phyloP scores from a whole-genome alignment of 2,888 invertebrate genomes.

The Drosophila vallismaia region DNA sequence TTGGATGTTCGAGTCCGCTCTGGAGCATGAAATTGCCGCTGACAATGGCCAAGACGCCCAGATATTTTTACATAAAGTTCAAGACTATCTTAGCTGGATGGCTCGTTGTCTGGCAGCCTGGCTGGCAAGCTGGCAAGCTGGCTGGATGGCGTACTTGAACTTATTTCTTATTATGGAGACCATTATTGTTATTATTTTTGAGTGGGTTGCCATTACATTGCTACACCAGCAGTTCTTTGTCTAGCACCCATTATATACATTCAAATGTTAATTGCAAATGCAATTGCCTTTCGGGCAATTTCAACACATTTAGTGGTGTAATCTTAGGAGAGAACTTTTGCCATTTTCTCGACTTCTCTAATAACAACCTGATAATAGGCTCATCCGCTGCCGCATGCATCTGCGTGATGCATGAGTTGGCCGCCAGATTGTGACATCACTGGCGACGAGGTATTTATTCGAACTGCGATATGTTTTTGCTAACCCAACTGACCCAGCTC shows the following conservation, averaged over 20 bases:
- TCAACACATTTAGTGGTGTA: constrained; percentile 39
- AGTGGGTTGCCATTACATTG: constrained; percentile 71
- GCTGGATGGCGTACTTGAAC: constrained; percentile 62
- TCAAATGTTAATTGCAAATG: constrained; percentile 67
- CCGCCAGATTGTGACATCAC: constrained; percentile 66
- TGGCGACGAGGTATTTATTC: constrained; percentile 61
- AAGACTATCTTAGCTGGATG: constrained; percentile 44
- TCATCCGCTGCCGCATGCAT: constrained; percentile 56
- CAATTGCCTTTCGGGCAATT: constrained; percentile 54
- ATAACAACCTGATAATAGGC: constrained; percentile 74
- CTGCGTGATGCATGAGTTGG: constrained; percentile 54
- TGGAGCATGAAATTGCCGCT: constrained; percentile 66
- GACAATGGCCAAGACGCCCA: constrained; percentile 59
- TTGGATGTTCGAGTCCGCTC: constrained; percentile 4
- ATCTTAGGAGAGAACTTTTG: constrained; percentile 42
- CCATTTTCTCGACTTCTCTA: constrained; percentile 52
- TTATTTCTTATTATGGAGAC: constrained; percentile 51
- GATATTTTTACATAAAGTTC: constrained; percentile 67
- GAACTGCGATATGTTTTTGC: constrained; percentile 44
- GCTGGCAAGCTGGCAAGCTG: constrained; percentile 10
- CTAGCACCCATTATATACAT: constrained; percentile 56
- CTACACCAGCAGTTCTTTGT: constrained; percentile 48
- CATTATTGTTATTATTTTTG: constrained; percentile 48
- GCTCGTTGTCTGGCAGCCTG: not conserved
- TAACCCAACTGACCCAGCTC: constrained; percentile 50